A percentile compares a stretch with the other conserved stretches of the same genome.
Evolutionary conservation across 2,797 vertebrate species (phyloP).

Genomic region (Enteromius mattozi): DNA sequence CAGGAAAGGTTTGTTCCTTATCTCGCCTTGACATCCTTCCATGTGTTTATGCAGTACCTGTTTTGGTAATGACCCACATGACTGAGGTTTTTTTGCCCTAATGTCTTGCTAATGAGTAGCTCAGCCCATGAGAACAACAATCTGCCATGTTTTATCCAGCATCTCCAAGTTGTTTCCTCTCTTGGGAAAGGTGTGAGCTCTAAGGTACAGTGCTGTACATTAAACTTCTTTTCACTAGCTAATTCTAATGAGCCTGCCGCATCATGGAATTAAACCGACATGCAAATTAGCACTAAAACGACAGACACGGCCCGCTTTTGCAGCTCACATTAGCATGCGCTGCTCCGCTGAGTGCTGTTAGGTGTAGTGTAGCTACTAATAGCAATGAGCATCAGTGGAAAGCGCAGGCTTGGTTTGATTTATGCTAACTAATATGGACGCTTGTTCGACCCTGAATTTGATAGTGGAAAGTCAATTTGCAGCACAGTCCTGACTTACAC

Average conservation of each 20-base stretch:
- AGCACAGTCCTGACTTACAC: neutral
- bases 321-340: conserved; percentile 35
- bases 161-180: conserved; percentile 71
- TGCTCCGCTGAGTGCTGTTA: conserved; percentile 42
- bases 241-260: conserved; percentile 10
- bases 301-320: conserved; percentile 10
- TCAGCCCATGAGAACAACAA: conserved; percentile 75
- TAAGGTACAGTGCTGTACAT: neutral
- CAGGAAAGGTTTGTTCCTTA: conserved; percentile 25
- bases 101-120: conserved; percentile 78
- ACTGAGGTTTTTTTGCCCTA: conserved; percentile 74
- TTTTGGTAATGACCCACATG: conserved; percentile 71
- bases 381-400: conserved; percentile 37
- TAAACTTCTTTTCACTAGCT: neutral
- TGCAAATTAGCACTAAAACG: conserved; percentile 27
- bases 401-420: conserved; percentile 21
- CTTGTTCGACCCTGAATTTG: conserved; percentile 11
- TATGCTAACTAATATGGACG: conserved; percentile 7
- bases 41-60: conserved; percentile 67
- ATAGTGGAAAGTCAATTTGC: conserved; percentile 15
- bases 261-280: conserved; percentile 15
- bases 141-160: conserved; percentile 78
- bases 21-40: conserved; percentile 39
- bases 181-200: conserved; percentile 12
- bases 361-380: conserved; percentile 20